Evolutionary conservation across 2,797 vertebrate species (phyloP).

Genomic region (Craterocephalus amniculus): DNA sequence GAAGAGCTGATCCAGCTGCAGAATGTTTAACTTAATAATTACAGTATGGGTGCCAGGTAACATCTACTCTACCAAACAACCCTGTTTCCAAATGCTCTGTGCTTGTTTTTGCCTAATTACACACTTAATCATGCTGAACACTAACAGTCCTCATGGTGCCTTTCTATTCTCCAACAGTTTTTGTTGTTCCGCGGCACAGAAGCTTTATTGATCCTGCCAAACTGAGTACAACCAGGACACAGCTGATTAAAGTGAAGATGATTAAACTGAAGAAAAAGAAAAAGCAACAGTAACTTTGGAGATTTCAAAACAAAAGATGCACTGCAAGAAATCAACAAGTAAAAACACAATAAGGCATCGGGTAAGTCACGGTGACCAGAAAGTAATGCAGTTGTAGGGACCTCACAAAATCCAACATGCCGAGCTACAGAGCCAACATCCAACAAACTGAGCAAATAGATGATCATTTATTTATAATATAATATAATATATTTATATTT

Average conservation of each 20-base stretch:
- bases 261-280: background rate
- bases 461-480: too few relatives aligned
- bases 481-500: too few relatives aligned
- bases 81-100: background rate
- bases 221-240: background rate
- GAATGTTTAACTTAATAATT: background rate
- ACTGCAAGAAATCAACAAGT: slow-evolving; percentile 5
- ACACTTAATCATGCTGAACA: slow-evolving; percentile 24
- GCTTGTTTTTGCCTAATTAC: slow-evolving; percentile 25
- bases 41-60: background rate
- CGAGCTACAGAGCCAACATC: too few relatives aligned
- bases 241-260: slow-evolving; percentile 13
- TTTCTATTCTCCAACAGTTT: background rate
- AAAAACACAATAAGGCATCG: background rate
- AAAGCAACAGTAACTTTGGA: background rate
- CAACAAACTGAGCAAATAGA: too few relatives aligned
- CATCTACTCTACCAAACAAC: background rate
- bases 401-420: too few relatives aligned
- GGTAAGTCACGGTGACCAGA: too few relatives aligned
- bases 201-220: slow-evolving; percentile 5
- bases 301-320: slow-evolving; percentile 11
- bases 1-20: slow-evolving; percentile 11
- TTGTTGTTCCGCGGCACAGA: slow-evolving; percentile 10
- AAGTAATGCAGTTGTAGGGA: too few relatives aligned
- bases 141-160: background rate